phyloP scores from a whole-genome alignment of 2,113 vertebrate genomes.

The Colius striatus region DNA sequence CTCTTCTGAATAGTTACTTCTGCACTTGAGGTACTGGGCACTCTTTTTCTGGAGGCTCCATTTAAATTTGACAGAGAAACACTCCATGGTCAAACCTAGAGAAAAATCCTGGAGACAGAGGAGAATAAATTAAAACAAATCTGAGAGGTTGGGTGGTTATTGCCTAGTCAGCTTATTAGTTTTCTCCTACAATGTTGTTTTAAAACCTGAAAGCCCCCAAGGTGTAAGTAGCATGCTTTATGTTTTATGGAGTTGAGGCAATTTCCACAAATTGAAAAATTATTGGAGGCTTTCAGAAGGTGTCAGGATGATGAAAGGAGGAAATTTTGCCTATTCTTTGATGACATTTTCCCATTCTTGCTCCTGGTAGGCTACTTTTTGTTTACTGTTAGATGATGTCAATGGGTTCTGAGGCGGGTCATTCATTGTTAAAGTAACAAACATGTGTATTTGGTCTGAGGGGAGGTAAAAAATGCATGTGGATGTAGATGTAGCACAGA shows the following conservation, averaged over 20 bases:
- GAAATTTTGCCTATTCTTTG: not conserved
- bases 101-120: not conserved
- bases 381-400: not conserved
- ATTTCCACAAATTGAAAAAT: constrained; percentile 58
- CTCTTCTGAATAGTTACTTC: not conserved
- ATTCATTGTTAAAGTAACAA: not conserved
- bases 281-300: constrained; percentile 52
- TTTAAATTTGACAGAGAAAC: not conserved
- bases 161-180: constrained; percentile 50
- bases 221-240: constrained; percentile 44
- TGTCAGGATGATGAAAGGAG: constrained; percentile 49
- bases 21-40: not conserved
- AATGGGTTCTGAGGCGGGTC: not conserved
- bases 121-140: constrained; percentile 2
- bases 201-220: constrained; percentile 35
- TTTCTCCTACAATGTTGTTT: not conserved
- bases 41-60: not conserved
- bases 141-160: constrained; percentile 1
- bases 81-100: not conserved
- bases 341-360: not conserved
- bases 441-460: not conserved
- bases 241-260: constrained; percentile 46
- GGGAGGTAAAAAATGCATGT: rapidly evolving
- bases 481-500: not conserved
- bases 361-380: not conserved